A percentile compares a stretch with the other conserved stretches of the same genome.
These are phyloP conservation scores for Conus betulinus DNA, from an alignment of 1,140 invertebrate genomes.

Conservation along the genomic window DNA sequence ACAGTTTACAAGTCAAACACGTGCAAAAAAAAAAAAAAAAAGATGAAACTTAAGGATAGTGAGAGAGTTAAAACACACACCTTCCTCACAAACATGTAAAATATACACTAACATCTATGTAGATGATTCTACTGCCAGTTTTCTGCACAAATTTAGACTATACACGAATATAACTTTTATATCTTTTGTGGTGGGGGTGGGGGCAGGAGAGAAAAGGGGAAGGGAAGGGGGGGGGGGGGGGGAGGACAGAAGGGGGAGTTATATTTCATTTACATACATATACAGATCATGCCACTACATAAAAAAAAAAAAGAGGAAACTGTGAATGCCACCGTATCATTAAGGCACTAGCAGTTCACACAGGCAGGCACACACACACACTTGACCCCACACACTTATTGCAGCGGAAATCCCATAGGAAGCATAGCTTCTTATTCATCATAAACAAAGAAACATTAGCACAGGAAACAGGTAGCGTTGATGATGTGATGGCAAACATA, in stretches of 20 bases:
- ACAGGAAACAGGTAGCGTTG: no score
- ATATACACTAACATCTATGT: no score
- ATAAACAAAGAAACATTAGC: not conserved
- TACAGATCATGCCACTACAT: not conserved
- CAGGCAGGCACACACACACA: not conserved
- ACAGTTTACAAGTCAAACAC: not conserved
- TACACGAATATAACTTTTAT: no score
- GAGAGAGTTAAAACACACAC: not conserved
- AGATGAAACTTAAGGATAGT: not conserved
- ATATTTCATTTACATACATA: not conserved
- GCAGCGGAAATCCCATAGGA: not conserved
- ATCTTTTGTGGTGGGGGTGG: no score
- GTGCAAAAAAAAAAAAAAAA: not conserved
- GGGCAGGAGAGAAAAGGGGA: no score
- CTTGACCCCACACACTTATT: not conserved
- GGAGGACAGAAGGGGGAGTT: no score
- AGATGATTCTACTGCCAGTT: not conserved
- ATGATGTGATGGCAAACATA: not conserved
- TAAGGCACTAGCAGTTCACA: not conserved
- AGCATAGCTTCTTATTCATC: not conserved
- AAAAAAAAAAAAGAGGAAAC: not conserved
- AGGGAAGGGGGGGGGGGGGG: no score
- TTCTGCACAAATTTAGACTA: not conserved
- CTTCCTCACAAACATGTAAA: no score
- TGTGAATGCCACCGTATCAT: not conserved